Base-by-base conservation (phyloP, 2,888 invertebrate genomes). In the Nomada goodeniana region DNA sequence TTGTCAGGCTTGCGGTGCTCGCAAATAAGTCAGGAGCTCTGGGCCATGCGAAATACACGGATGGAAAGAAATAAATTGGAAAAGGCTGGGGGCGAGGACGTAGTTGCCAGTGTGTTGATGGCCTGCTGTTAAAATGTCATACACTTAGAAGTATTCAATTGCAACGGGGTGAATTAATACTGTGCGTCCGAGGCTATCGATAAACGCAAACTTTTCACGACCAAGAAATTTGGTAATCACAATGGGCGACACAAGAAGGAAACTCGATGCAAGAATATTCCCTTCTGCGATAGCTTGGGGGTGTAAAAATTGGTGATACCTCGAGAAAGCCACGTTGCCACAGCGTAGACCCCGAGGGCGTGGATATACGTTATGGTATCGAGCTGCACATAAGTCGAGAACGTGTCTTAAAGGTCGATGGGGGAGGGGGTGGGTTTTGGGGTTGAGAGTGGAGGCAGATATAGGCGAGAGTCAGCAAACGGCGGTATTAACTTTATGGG, bases 401-500 rank as follows among this genome's bases (percentile, higher is more conserved):
- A 78, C 79, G 83, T 72, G 68, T 59, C 61, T 64, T 60, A 74
- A 71, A 83, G 80, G 57, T 65, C 50, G 64, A 9, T 29, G 26
- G 52, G 72, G 23, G 0, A 23, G 23, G 23, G 23, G 65, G 80
- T 57, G 52, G 47, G 69, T 53, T 15, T 63, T 47, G 76, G 64
- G 57, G 50, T 73, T 42, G 68, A 60, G 52, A 69, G 68, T 50
- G 77, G 47, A 65, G 65, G 76, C 72, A 76, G 70, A 69, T 81
- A 82, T 84, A 86, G 77, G 84, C 80, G 80, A 83, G 83, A 86
- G 80, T 74, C 78, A 88, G 87, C 82, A 85, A 88, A 86, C 84
- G 88, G 87, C 78, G 84, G 91, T 90, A 90, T 92, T 90, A 90
- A 91, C 91, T 92, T 92, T 91, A 91, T 91, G 89, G 91, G 90